Percentiles rank a stretch among this genome's conserved stretches.
These are phyloP conservation scores for Beaufortia kweichowensis DNA, from an alignment of 2,113 vertebrate species.

Conservation along the genomic window DNA sequence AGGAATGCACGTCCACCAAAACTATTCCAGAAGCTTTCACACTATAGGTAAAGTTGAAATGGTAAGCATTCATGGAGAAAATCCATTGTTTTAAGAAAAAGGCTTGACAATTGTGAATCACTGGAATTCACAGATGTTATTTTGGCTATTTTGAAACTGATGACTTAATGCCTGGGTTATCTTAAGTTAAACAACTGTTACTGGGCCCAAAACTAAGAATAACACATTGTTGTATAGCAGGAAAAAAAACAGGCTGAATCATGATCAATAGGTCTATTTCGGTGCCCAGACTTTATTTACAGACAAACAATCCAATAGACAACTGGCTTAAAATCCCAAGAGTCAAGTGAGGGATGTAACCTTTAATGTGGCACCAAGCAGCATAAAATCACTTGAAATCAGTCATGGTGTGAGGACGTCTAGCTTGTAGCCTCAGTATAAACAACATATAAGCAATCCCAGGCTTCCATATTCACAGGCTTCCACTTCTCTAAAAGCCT, in stretches of 20 bases:
- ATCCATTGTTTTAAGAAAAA: neutral
- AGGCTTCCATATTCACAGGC: neutral
- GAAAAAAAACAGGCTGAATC: neutral
- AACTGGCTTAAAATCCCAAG: neutral
- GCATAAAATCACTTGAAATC: too few species aligned
- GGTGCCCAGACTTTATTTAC: neutral
- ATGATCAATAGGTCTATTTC: neutral
- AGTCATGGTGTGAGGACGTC: neutral
- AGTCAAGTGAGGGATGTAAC: too few species aligned
- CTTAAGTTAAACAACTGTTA: constrained; percentile 24
- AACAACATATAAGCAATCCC: too few species aligned
- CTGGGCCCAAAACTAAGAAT: constrained; percentile 14
- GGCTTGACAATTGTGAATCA: neutral
- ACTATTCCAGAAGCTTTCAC: neutral
- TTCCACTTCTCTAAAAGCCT: neutral
- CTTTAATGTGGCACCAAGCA: too few species aligned
- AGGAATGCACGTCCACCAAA: constrained; percentile 35
- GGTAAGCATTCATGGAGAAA: neutral
- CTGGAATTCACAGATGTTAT: neutral
- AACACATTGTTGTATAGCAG: neutral
- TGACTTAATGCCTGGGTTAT: constrained; percentile 29
- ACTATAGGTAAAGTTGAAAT: neutral
- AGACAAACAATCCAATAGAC: neutral
- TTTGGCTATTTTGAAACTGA: constrained; percentile 19
- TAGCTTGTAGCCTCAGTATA: neutral